Percentiles rank a stretch among this genome's conserved stretches.
Conservation (phyloP, 2,797 vertebrate genomes). For the Hyperoplus immaculatus region DNA sequence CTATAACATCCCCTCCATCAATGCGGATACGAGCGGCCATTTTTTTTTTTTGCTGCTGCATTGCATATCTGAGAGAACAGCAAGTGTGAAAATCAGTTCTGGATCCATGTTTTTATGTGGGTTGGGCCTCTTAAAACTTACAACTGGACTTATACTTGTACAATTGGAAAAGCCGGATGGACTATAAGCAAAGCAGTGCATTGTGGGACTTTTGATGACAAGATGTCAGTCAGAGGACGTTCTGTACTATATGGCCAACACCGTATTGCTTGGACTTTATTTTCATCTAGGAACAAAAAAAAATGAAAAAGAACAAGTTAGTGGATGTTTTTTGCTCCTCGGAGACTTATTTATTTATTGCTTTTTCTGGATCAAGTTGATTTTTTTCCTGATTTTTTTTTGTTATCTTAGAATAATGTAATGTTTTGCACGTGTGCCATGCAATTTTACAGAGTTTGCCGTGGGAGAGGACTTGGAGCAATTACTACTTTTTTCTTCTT, state of each 20-base stretch:
- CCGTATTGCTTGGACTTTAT: conserved; percentile 73
- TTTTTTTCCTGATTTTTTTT: conserved; percentile 65
- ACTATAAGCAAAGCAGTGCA: conserved; percentile 62
- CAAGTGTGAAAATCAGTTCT: conserved; percentile 26
- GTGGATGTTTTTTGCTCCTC: conserved; percentile 79
- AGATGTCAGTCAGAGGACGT: conserved; percentile 54
- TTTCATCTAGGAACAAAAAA: conserved; percentile 76
- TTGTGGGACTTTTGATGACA: conserved; percentile 67
- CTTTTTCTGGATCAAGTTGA: conserved; percentile 74
- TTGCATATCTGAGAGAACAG: conserved; percentile 62
- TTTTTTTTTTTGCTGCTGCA: conserved; percentile 32
- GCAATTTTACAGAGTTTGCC: conserved; percentile 76
- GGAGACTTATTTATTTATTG: conserved; percentile 82
- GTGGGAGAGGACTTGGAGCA: conserved; percentile 47
- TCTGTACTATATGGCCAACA: conserved; percentile 18
- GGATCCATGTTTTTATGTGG: conserved; percentile 64
- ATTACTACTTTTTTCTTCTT: conserved; percentile 66
- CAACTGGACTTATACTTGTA: conserved; percentile 31
- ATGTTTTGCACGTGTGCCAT: conserved; percentile 87
- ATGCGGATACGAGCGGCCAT: conserved; percentile 60
- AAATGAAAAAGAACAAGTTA: conserved; percentile 60
- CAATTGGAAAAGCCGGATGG: conserved; percentile 37
- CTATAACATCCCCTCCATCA: conserved; percentile 37
- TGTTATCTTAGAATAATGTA: conserved; percentile 77
- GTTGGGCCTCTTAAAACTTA: conserved; percentile 37